phyloP scores from a whole-genome alignment of 2,888 invertebrate species.

The Sphinx pinastri region DNA sequence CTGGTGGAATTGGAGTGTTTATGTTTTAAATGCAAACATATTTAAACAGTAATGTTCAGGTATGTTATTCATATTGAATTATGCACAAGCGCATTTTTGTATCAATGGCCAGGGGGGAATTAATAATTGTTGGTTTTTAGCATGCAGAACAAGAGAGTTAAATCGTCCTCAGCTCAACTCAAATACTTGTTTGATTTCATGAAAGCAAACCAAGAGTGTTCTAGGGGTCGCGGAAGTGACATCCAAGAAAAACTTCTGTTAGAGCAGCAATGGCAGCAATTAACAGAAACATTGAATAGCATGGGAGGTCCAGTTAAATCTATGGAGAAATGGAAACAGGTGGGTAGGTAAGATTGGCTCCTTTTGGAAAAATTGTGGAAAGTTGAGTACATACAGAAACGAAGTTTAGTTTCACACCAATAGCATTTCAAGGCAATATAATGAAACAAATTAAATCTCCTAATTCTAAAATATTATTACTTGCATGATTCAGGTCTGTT shows the following conservation, averaged over 20 bases:
- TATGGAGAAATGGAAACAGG: conserved; percentile 28
- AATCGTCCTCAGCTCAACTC: conserved; percentile 8
- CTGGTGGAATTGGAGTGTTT: not conserved
- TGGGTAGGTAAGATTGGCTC: not conserved
- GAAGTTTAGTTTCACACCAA: too few relatives aligned
- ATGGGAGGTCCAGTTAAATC: conserved; percentile 27
- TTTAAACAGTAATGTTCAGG: not conserved
- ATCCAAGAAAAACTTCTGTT: not conserved
- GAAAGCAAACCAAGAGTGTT: conserved; percentile 5
- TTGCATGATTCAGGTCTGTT: too few relatives aligned
- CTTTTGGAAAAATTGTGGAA: too few relatives aligned
- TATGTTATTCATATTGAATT: not conserved
- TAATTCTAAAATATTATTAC: too few relatives aligned
- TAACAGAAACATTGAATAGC: conserved; percentile 11
- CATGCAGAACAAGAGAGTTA: conserved; percentile 9
- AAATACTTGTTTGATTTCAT: conserved; percentile 18
- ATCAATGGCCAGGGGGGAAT: too few relatives aligned
- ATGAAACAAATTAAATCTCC: too few relatives aligned
- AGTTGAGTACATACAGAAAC: too few relatives aligned
- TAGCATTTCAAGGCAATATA: too few relatives aligned
- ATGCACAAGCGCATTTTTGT: too few relatives aligned
- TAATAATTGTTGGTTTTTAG: conserved; percentile 6
- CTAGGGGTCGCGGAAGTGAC: not conserved
- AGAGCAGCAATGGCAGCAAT: conserved; percentile 15
- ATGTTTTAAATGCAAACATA: not conserved